Evolutionary conservation across 2,113 vertebrate species (phyloP).

Genomic region (Trogon surrucura): DNA sequence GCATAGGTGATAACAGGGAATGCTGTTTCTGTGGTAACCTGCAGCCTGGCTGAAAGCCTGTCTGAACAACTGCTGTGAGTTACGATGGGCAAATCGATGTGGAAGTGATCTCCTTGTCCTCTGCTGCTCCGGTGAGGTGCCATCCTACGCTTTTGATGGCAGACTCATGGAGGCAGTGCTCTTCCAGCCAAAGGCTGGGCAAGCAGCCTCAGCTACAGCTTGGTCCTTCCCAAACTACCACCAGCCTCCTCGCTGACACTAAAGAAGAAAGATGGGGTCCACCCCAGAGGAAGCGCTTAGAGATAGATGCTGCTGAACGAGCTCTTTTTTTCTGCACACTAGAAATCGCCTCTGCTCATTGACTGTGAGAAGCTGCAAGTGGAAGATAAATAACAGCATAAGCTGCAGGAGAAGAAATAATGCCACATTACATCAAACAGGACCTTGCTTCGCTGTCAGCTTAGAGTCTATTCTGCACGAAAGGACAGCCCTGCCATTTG

Average conservation of each 20-base stretch:
- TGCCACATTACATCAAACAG: background rate
- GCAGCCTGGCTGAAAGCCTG: background rate
- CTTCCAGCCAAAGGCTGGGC: background rate
- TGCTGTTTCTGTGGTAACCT: constrained; percentile 15
- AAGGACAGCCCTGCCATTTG: background rate
- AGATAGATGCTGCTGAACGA: background rate
- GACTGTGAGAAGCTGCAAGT: background rate
- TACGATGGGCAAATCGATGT: fast-evolving
- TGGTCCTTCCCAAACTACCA: fast-evolving
- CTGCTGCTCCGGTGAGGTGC: background rate
- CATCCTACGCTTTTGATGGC: background rate
- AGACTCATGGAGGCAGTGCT: fast-evolving
- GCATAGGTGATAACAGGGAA: background rate
- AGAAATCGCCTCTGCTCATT: background rate
- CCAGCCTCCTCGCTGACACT: background rate
- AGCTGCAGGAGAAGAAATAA: constrained; percentile 14
- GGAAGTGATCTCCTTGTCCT: background rate
- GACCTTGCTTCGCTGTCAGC: constrained; percentile 19
- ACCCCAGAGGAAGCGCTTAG: background rate
- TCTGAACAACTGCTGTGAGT: background rate
- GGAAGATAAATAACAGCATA: constrained; percentile 24
- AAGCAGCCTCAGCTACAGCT: background rate
- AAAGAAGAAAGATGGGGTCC: background rate
- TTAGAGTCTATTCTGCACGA: background rate
- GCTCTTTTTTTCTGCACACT: background rate